Evolutionary conservation across 2,888 invertebrate genomes (phyloP), one percentile per base, ranked within the genome.

Genomic region (Chrysolina haemoptera): DNA sequence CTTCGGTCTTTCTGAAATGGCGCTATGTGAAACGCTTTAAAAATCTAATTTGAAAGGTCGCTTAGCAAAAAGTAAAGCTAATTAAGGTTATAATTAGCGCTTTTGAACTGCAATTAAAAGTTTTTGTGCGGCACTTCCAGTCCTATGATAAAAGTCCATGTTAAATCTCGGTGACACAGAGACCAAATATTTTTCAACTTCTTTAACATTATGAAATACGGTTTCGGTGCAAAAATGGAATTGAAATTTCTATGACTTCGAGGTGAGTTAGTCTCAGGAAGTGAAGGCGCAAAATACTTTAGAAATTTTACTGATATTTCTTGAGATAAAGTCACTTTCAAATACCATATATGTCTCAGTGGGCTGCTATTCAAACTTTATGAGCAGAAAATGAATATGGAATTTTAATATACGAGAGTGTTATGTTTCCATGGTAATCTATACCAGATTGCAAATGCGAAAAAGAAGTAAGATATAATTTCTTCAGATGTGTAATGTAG

Each of bases 51-150:
- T 50, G 16, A 70, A 70, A 62, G 73, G 70, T 70, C 70, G 69
- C 62, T 53, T 20, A 50, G 63, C 73, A 65, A 65, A 73, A 70
- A 73, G 66, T 50, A 67, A 73, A 70, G 73, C 69, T 68, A 73
- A 73, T 73, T 73, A 64, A 27, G 65, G 62, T 62, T 62, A 66
- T 73, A 70, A 73, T 73, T 67, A 70, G 50, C 70, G 68, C 67
- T 73, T 68, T 71, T 71, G 64, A 71, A 65, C 59, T 55, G 65
- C 65, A 71, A 46, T 71, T 73, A 66, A 62, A 71, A 73, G 46
- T 66, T 73, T 73, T 70, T 40, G 62, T 69, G 65, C 59, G 50
- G 62, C 50, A 65, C 70, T 40, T 40, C 53, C 35, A 53, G 40
- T 20, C 27, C 53, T n/a, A 48, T 67, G 67, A 41, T n/a, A 55